These are phyloP conservation scores for Drosophila nr. perissopoda DNA, from an alignment of 2,888 invertebrate genomes.

Conservation along the genomic window DNA sequence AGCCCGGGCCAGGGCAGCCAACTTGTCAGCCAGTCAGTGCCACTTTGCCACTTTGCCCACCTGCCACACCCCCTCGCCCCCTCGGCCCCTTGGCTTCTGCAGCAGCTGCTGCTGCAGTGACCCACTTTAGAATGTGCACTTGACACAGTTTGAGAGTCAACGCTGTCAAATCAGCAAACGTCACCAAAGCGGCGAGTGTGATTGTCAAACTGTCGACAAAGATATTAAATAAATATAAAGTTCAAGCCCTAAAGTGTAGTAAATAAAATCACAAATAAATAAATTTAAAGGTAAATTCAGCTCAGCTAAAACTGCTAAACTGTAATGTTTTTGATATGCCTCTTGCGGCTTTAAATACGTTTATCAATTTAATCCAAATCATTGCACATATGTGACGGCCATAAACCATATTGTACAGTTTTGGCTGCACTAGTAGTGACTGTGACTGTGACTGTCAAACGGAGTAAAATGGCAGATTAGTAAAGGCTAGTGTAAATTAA, in stretches of 20 bases:
- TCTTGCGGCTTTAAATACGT: not conserved
- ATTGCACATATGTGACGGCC: not conserved
- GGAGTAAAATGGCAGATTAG: not conserved
- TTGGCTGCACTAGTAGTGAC: rapidly evolving
- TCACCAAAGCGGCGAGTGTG: slow-evolving; percentile 1
- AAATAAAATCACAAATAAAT: not conserved
- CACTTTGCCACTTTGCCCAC: slow-evolving; percentile 33
- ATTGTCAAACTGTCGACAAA: slow-evolving; percentile 4
- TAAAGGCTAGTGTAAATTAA: not conserved
- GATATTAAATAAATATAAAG: not conserved
- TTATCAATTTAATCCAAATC: not conserved
- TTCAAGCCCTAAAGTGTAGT: not conserved
- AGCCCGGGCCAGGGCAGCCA: slow-evolving; percentile 6
- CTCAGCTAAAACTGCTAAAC: not conserved
- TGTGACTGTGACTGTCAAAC: not conserved
- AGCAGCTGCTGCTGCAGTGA: slow-evolving; percentile 46
- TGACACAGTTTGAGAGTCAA: slow-evolving; percentile 76
- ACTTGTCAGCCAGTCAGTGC: not conserved
- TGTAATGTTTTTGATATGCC: not conserved
- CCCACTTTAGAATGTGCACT: slow-evolving; percentile 72
- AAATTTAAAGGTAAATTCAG: not conserved
- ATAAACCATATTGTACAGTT: not conserved
- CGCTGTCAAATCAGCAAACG: slow-evolving; percentile 51
- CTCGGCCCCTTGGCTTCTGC: slow-evolving; percentile 1
- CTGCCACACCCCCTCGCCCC: not conserved